phyloP scores from a whole-genome alignment of 53 echinoderm and acorn worm genomes.

The Echinarachnius parma region DNA sequence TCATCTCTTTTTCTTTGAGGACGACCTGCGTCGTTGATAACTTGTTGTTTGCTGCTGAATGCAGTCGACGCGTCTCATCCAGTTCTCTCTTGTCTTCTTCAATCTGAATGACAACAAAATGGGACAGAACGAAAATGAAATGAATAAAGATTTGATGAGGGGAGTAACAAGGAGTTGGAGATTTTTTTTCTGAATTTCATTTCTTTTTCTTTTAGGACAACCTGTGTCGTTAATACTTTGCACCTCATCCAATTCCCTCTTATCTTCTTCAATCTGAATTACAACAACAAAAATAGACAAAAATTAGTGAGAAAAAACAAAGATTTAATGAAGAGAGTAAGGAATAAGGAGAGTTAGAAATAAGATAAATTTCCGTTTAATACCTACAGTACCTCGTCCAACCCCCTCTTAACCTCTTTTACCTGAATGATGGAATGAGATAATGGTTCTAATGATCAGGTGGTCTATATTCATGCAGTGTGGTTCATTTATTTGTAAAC shows the following conservation, averaged over 20 bases:
- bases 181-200: too few species aligned
- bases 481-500: too few species aligned
- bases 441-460: too few species aligned
- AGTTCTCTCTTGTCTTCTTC: constrained; percentile 70
- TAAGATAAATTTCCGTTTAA: not conserved
- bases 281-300: too few species aligned
- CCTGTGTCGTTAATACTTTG: too few species aligned
- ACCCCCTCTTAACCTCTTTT: too few species aligned
- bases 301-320: not conserved
- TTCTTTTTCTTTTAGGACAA: too few species aligned
- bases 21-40: constrained; percentile 63
- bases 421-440: too few species aligned
- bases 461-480: too few species aligned
- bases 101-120: constrained; percentile 36
- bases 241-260: too few species aligned
- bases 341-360: not conserved
- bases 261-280: too few species aligned
- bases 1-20: constrained; percentile 78
- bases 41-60: constrained; percentile 64
- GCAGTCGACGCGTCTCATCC: constrained; percentile 80
- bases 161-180: not conserved
- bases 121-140: not conserved
- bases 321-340: not conserved
- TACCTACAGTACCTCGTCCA: too few species aligned
- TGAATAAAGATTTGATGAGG: not conserved